Conservation (phyloP, 1,140 invertebrate species). For the Pissodes strobi region DNA sequence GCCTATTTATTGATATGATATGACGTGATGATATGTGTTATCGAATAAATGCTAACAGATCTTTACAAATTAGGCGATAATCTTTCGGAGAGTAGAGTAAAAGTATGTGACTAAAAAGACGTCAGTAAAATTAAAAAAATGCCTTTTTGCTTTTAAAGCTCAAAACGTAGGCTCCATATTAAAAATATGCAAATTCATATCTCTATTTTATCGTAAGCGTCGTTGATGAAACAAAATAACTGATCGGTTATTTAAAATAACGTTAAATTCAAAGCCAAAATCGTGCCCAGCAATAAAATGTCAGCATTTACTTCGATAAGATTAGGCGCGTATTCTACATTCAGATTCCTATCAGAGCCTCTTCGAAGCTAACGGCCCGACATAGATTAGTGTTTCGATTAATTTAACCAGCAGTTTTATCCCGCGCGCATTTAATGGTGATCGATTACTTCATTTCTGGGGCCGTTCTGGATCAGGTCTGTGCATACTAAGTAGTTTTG, state of each 20-base stretch:
- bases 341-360: constrained; percentile 16
- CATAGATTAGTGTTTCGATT: constrained; percentile 22
- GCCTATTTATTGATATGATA: too few species aligned
- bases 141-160: too few species aligned
- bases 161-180: too few species aligned
- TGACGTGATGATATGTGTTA: too few species aligned
- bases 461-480: neutral
- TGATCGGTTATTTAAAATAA: neutral
- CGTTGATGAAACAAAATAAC: constrained; percentile 2
- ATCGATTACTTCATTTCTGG: constrained; percentile 22
- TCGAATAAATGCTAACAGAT: too few species aligned
- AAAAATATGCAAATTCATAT: too few species aligned
- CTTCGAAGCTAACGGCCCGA: constrained; percentile 4
- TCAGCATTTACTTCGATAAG: constrained; percentile 3
- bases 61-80: too few species aligned
- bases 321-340: constrained; percentile 21
- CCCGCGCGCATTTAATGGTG: constrained; percentile 23
- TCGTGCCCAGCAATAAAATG: constrained; percentile 8
- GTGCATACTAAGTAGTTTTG: neutral
- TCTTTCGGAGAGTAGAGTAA: too few species aligned
- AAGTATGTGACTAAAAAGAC: too few species aligned
- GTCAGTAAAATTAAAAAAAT: too few species aligned
- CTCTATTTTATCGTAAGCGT: too few species aligned
- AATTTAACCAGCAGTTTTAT: constrained; percentile 19
- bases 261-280: constrained; percentile 6